phyloP scores from a whole-genome alignment of 1,140 invertebrate genomes.

The Drosophila malerkotliana region DNA sequence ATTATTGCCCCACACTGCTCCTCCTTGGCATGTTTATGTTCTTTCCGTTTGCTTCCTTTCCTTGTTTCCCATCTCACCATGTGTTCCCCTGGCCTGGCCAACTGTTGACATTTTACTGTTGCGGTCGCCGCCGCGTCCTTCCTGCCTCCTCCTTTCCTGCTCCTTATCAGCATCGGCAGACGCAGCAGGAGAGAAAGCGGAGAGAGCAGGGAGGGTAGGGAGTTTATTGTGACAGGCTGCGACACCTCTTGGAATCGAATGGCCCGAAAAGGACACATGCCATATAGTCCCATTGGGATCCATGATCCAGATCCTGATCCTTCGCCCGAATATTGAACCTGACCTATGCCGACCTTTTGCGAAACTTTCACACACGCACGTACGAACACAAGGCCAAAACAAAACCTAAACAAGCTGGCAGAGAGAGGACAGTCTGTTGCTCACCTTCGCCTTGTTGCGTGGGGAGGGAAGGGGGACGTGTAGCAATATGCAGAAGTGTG shows the following conservation, averaged over 20 bases:
- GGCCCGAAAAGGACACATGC: slow-evolving; percentile 42
- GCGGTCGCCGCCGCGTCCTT: slow-evolving; percentile 19
- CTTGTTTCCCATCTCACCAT: slow-evolving; percentile 47
- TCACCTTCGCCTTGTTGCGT: slow-evolving; percentile 9
- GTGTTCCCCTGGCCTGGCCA: slow-evolving; percentile 56
- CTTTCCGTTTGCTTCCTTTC: not conserved
- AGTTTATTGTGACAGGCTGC: slow-evolving; percentile 71
- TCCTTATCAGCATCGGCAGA: slow-evolving; percentile 44
- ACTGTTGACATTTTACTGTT: slow-evolving; percentile 64
- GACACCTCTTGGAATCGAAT: slow-evolving; percentile 38
- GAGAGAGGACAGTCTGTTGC: slow-evolving; percentile 26
- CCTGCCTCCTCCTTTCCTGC: slow-evolving; percentile 10
- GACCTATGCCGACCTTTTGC: slow-evolving; percentile 53
- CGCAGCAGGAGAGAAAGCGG: slow-evolving; percentile 15
- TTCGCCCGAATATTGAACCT: slow-evolving; percentile 33
- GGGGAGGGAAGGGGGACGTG: slow-evolving; percentile 7
- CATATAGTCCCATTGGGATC: slow-evolving; percentile 19
- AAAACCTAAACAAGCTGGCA: slow-evolving; percentile 49
- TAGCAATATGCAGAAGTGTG: not conserved
- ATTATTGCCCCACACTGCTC: slow-evolving; percentile 21
- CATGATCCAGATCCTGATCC: slow-evolving; percentile 6
- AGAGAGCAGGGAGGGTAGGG: slow-evolving; percentile 24
- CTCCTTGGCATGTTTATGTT: slow-evolving; percentile 22
- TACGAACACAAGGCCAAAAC: slow-evolving; percentile 52
- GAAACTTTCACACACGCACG: slow-evolving; percentile 63